phyloP scores from a whole-genome alignment of 2,113 vertebrate genomes.

The Phaethon lepturus region DNA sequence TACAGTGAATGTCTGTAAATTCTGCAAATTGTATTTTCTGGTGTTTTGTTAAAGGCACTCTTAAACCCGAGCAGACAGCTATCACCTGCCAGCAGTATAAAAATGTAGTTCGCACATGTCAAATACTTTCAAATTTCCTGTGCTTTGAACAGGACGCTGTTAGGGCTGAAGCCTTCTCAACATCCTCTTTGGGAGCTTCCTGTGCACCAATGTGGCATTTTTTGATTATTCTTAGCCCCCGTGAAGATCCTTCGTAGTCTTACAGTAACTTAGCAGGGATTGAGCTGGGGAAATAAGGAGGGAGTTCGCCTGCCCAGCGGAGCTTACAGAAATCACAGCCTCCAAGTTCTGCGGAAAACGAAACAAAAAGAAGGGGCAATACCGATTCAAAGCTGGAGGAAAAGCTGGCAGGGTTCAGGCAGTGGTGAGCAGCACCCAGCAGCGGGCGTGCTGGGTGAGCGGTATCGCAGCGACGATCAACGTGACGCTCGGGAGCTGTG shows the following conservation, averaged over 20 bases:
- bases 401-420: neutral
- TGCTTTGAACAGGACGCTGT: neutral
- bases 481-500: fast-evolving
- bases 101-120: neutral
- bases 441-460: neutral
- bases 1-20: neutral
- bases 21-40: neutral
- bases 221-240: neutral
- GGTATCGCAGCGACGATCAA: neutral
- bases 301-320: neutral
- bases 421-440: neutral
- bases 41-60: neutral
- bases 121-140: neutral
- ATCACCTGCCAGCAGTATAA: neutral
- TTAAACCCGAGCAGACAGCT: neutral
- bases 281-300: neutral
- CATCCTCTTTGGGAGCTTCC: fast-evolving
- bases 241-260: neutral
- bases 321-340: neutral
- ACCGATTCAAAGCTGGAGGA: neutral
- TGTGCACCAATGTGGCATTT: fast-evolving
- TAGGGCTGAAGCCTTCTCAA: neutral
- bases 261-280: neutral
- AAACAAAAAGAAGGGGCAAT: too few species aligned
- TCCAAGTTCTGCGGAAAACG: fast-evolving